Conservation (phyloP, 1,140 invertebrate species). For the Planococcus citri region DNA sequence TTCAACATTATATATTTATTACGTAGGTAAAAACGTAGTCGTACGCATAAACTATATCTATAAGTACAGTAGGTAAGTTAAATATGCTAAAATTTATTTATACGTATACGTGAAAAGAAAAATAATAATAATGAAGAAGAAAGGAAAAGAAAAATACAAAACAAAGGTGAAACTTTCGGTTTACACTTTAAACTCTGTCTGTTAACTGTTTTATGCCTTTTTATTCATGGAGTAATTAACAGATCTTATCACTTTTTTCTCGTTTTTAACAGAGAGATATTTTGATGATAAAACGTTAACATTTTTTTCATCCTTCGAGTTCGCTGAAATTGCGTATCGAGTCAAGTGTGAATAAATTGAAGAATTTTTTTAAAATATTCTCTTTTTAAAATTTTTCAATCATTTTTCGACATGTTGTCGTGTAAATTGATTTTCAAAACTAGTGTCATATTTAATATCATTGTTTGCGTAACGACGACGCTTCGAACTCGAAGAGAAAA, state of each 20-base stretch:
- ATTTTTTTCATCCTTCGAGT: not conserved
- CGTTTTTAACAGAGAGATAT: not conserved
- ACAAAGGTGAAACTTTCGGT: not conserved
- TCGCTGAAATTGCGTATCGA: not conserved
- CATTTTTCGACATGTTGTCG: too few relatives aligned
- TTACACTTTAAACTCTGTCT: constrained; percentile 3
- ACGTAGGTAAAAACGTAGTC: too few relatives aligned
- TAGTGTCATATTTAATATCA: too few relatives aligned
- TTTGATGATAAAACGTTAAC: not conserved
- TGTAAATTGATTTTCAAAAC: too few relatives aligned
- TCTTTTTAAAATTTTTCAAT: too few relatives aligned
- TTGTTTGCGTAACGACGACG: too few relatives aligned
- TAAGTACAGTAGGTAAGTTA: too few relatives aligned
- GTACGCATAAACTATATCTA: too few relatives aligned
- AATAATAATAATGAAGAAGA: not conserved
- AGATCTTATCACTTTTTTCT: not conserved
- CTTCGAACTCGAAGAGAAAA: too few relatives aligned
- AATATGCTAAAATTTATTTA: not conserved
- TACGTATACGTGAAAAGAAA: not conserved
- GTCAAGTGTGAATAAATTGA: not conserved
- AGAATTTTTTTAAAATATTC: not conserved
- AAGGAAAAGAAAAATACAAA: not conserved
- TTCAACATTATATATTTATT: too few relatives aligned
- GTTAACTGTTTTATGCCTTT: not conserved
- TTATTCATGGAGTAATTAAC: not conserved